These are phyloP conservation scores for Perccottus glenii DNA, from an alignment of 2,113 vertebrate species.

Conservation along the genomic window DNA sequence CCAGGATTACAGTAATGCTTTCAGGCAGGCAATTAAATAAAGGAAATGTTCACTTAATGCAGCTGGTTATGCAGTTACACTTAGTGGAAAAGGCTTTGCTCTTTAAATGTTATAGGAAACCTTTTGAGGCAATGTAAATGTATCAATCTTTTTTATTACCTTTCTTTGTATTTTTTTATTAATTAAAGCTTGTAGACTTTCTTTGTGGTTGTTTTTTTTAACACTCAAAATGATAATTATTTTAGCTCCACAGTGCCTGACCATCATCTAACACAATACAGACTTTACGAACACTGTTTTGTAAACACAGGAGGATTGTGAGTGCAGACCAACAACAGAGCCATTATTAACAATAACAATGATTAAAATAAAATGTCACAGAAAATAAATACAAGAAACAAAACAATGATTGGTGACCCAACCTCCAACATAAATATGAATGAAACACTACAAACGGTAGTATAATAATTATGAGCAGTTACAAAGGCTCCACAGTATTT, in stretches of 20 bases:
- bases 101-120: slow-evolving; percentile 7
- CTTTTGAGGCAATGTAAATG: not conserved
- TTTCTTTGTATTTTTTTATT: not conserved
- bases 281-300: not conserved
- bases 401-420: not conserved
- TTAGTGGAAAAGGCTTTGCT: slow-evolving; percentile 4
- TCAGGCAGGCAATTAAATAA: slow-evolving; percentile 16
- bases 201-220: too few species aligned
- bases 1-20: slow-evolving; percentile 25
- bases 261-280: not conserved
- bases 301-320: not conserved
- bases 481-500: not conserved
- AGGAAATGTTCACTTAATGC: slow-evolving; percentile 41
- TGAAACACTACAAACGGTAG: not conserved
- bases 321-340: not conserved
- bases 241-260: too few species aligned
- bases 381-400: not conserved
- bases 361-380: not conserved
- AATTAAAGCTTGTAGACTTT: not conserved
- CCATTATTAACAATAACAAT: not conserved
- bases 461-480: not conserved
- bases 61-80: slow-evolving; percentile 15
- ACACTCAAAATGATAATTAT: too few species aligned
- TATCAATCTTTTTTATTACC: too few species aligned
- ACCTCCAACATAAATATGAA: not conserved